phyloP scores from a whole-genome alignment of 2,888 invertebrate species.

The Neocrepidodera transversa region DNA sequence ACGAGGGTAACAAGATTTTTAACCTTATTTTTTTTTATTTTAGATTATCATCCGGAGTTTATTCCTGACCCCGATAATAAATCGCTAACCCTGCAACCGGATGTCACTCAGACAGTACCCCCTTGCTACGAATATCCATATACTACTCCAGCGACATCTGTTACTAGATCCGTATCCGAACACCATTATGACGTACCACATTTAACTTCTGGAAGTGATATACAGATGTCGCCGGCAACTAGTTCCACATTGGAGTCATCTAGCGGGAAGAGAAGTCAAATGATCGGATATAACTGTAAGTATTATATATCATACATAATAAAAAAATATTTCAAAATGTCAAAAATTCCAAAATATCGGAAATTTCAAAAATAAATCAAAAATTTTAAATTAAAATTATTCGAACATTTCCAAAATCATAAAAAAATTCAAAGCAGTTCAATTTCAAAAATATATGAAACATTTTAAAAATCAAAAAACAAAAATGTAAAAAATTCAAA shows the following conservation, averaged over 20 bases:
- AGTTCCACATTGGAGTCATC: constrained; percentile 63
- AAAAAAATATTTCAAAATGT: too few relatives aligned
- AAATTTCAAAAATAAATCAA: too few relatives aligned
- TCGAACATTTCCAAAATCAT: too few relatives aligned
- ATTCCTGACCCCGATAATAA: constrained; percentile 88
- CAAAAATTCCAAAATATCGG: too few relatives aligned
- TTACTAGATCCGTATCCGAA: constrained; percentile 72
- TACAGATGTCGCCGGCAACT: constrained; percentile 61
- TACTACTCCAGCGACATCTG: constrained; percentile 77
- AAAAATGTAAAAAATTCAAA: too few relatives aligned
- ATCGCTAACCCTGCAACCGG: constrained; percentile 79
- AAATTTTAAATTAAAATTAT: too few relatives aligned
- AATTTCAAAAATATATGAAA: too few relatives aligned
- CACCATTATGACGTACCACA: constrained; percentile 92
- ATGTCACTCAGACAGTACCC: constrained; percentile 77
- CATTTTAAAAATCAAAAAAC: too few relatives aligned
- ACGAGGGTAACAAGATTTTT: too few relatives aligned
- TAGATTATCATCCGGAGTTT: constrained; percentile 90
- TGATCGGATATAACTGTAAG: constrained; percentile 64
- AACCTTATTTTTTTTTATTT: constrained; percentile 51
- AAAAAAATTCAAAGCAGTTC: too few relatives aligned
- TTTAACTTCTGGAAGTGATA: constrained; percentile 66
- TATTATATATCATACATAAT: constrained; percentile 24
- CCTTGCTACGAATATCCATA: constrained; percentile 87
- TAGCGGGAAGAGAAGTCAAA: constrained; percentile 63